Conservation (phyloP, 2,888 invertebrate species). For the Acrobasis consociella region DNA sequence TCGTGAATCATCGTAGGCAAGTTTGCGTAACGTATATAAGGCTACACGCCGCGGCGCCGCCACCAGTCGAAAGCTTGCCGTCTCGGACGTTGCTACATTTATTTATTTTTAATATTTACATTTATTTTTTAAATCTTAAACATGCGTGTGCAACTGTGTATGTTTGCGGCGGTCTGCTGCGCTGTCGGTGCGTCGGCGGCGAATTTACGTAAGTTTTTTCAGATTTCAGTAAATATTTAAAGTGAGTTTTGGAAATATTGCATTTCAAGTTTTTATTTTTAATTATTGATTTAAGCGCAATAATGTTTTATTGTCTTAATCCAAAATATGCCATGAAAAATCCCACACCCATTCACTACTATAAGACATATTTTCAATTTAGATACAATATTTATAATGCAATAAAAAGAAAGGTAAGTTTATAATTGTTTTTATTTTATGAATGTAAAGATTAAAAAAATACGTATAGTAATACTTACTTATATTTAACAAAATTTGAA, state of each 20-base stretch:
- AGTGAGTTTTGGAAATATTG: slow-evolving; percentile 7
- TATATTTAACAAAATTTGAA: too few relatives aligned
- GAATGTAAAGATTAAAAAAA: too few relatives aligned
- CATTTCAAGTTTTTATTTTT: not conserved
- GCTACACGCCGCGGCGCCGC: slow-evolving; percentile 25
- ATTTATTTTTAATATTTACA: slow-evolving; percentile 29
- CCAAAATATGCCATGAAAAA: too few relatives aligned
- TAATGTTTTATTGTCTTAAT: too few relatives aligned
- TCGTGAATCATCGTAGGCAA: not conserved
- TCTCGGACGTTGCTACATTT: slow-evolving; percentile 25
- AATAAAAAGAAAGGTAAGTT: too few relatives aligned
- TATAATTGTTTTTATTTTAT: too few relatives aligned
- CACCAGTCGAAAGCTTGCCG: slow-evolving; percentile 42
- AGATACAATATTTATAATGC: too few relatives aligned
- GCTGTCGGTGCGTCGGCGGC: slow-evolving; percentile 45
- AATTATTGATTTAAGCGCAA: too few relatives aligned
- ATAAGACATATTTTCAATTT: too few relatives aligned
- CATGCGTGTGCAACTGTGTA: slow-evolving; percentile 55
- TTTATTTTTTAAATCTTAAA: slow-evolving; percentile 36
- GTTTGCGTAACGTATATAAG: slow-evolving; percentile 38
- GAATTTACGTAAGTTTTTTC: slow-evolving; percentile 58
- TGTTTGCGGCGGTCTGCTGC: slow-evolving; percentile 45
- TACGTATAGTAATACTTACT: too few relatives aligned
- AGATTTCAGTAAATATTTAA: slow-evolving; percentile 2
- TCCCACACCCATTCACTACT: too few relatives aligned